phyloP scores from a whole-genome alignment of 2,113 vertebrate genomes.

The Hemichromis elongatus region DNA sequence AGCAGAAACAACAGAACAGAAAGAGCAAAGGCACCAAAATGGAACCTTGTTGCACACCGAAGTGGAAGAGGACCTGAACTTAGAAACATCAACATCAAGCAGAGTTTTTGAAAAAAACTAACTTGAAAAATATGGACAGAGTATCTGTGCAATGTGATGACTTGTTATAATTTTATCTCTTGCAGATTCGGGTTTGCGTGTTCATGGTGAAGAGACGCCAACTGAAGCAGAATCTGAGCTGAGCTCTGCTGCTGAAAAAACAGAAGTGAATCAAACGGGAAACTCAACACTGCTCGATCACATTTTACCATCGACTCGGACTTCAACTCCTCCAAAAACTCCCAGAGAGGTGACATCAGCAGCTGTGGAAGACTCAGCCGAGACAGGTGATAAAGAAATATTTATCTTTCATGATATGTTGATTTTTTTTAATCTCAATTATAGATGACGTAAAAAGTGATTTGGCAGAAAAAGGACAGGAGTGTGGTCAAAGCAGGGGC shows the following conservation, averaged over 20 bases:
- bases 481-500: not conserved
- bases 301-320: not conserved
- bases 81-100: too few relatives aligned
- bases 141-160: fast-evolving
- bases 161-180: not conserved
- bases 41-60: not conserved
- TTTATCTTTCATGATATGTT: not conserved
- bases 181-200: not conserved
- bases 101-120: too few relatives aligned
- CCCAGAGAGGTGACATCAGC: not conserved
- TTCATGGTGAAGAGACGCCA: not conserved
- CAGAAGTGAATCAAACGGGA: not conserved
- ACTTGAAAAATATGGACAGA: fast-evolving
- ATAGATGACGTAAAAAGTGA: not conserved
- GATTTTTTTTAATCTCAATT: not conserved
- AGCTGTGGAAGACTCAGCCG: fast-evolving
- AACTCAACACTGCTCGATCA: fast-evolving
- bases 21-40: not conserved
- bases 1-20: not conserved
- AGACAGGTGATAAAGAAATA: not conserved
- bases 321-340: not conserved
- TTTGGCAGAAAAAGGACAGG: not conserved
- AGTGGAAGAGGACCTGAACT: not conserved
- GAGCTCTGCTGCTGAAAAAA: fast-evolving
- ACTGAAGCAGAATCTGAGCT: not conserved